phyloP scores from a whole-genome alignment of 2,888 invertebrate species.

The Microchrysa polita region DNA sequence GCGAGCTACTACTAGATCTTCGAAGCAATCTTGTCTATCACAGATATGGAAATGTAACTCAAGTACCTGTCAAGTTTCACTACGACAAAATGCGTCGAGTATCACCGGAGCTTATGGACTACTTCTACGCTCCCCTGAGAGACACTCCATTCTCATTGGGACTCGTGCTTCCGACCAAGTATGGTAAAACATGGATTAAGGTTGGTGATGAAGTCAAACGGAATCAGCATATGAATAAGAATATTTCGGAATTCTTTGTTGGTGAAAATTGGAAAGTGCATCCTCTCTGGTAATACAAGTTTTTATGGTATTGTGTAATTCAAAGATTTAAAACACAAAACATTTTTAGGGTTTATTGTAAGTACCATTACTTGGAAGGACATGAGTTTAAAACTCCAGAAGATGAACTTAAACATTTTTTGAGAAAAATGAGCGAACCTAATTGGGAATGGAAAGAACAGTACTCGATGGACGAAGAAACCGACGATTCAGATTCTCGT shows the following conservation, averaged over 20 bases:
- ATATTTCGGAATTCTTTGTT: slow-evolving; percentile 77
- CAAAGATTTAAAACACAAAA: not conserved
- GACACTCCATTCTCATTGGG: slow-evolving; percentile 89
- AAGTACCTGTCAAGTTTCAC: slow-evolving; percentile 80
- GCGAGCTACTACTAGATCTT: slow-evolving; percentile 66
- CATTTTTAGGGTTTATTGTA: slow-evolving; percentile 80
- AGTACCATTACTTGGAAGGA: slow-evolving; percentile 83
- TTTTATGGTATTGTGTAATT: not conserved
- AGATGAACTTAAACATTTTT: slow-evolving; percentile 78
- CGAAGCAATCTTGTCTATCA: slow-evolving; percentile 79
- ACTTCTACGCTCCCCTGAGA: slow-evolving; percentile 82
- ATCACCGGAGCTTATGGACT: slow-evolving; percentile 80
- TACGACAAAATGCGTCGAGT: slow-evolving; percentile 88
- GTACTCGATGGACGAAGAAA: slow-evolving; percentile 62
- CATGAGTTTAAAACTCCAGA: slow-evolving; percentile 80
- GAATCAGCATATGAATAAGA: slow-evolving; percentile 73
- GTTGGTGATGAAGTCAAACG: slow-evolving; percentile 81
- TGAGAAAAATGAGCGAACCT: slow-evolving; percentile 71
- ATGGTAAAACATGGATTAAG: slow-evolving; percentile 71
- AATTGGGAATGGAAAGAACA: slow-evolving; percentile 73
- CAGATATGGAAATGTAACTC: slow-evolving; percentile 71
- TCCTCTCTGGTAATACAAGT: slow-evolving; percentile 76
- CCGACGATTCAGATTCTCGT: slow-evolving; percentile 47
- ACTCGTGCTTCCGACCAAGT: slow-evolving; percentile 81
- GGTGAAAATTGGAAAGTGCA: slow-evolving; percentile 82